Evolutionary conservation across 2,888 invertebrate genomes (phyloP).

Genomic region (Crepidodera aurea): DNA sequence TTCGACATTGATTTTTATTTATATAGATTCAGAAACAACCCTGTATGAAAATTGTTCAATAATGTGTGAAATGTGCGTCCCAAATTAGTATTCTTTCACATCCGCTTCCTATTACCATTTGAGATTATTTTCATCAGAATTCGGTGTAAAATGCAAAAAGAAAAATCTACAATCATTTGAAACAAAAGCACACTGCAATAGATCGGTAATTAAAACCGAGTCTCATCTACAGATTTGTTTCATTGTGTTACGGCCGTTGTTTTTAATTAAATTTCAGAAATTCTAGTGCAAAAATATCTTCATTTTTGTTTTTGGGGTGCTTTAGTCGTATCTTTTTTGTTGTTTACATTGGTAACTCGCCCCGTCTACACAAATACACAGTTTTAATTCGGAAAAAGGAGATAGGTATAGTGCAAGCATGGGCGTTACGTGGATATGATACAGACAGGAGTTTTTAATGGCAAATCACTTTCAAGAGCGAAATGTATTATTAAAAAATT

Average conservation of each 20-base stretch:
- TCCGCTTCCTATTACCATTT: too few species aligned
- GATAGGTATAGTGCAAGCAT: background rate
- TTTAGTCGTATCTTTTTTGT: constrained; percentile 32
- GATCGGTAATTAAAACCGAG: constrained; percentile 24
- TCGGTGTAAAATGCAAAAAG: background rate
- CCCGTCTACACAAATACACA: background rate
- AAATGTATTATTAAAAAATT: too few species aligned
- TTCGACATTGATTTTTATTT: too few species aligned
- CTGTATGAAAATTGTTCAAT: too few species aligned
- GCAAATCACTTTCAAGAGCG: too few species aligned
- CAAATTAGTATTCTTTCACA: too few species aligned
- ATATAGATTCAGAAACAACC: too few species aligned
- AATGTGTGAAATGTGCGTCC: too few species aligned
- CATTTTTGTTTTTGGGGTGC: constrained; percentile 44
- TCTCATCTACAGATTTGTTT: constrained; percentile 24
- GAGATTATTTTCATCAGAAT: too few species aligned
- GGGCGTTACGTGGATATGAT: background rate
- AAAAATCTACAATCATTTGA: background rate
- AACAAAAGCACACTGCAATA: constrained; percentile 18
- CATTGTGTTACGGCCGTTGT: constrained; percentile 24
- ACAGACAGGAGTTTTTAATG: too few species aligned
- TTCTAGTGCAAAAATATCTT: constrained; percentile 48
- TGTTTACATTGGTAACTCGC: too few species aligned
- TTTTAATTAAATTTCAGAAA: constrained; percentile 49
- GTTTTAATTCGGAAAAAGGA: background rate